Evolutionary conservation across 1,140 invertebrate species (phyloP).

Genomic region (Eupeodes corollae): DNA sequence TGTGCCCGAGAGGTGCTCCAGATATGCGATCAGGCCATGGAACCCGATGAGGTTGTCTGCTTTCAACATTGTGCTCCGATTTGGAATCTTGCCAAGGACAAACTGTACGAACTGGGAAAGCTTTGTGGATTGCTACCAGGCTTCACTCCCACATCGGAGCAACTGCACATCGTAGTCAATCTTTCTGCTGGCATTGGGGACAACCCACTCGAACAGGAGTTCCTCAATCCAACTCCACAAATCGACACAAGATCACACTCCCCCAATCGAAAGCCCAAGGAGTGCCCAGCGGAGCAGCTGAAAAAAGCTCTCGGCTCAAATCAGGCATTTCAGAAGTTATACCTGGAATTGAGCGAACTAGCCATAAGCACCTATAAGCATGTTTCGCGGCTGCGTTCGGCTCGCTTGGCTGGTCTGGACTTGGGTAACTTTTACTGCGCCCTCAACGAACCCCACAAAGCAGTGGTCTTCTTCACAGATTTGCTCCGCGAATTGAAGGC

Average conservation of each 20-base stretch:
- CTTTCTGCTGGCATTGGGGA: constrained; percentile 82
- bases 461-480: constrained; percentile 78
- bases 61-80: constrained; percentile 80
- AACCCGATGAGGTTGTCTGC: constrained; percentile 50
- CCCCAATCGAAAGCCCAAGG: constrained; percentile 34
- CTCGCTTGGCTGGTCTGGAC: constrained; percentile 76
- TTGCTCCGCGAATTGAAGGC: constrained; percentile 72
- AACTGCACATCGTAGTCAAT: constrained; percentile 80
- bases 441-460: constrained; percentile 74
- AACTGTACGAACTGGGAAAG: constrained; percentile 77
- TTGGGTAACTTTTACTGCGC: constrained; percentile 83
- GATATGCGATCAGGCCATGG: constrained; percentile 59
- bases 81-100: constrained; percentile 86
- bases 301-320: constrained; percentile 86
- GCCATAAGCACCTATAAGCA: constrained; percentile 96
- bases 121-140: constrained; percentile 87
- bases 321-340: constrained; percentile 79
- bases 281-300: constrained; percentile 65
- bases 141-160: constrained; percentile 67
- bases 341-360: constrained; percentile 84
- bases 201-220: constrained; percentile 34
- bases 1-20: constrained; percentile 81
- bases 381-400: constrained; percentile 73
- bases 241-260: constrained; percentile 23
- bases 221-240: constrained; percentile 26